Conservation (phyloP, 2,797 vertebrate genomes). For the Sciurus vulgaris region DNA sequence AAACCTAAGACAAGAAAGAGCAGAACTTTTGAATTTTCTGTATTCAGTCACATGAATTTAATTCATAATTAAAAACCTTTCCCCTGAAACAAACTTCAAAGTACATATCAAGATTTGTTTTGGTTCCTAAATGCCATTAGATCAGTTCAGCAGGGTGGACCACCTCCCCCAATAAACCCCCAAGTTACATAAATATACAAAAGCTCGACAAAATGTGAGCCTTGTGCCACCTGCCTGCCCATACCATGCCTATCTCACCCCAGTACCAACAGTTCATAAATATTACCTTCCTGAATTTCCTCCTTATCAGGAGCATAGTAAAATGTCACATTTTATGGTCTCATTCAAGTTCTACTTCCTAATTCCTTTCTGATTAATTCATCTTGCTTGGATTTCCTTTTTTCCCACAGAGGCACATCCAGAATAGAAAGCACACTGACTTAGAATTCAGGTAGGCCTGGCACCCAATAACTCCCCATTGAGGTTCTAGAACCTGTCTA, state of each 20-base stretch:
- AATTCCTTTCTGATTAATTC: neutral
- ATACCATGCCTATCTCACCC: accelerated
- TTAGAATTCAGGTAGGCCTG: neutral
- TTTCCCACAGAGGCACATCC: neutral
- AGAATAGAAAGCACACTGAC: neutral
- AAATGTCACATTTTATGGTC: neutral
- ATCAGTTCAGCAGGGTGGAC: neutral
- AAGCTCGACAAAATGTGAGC: no score
- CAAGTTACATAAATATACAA: no score
- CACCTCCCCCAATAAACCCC: neutral
- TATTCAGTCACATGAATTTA: neutral
- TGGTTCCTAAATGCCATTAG: neutral
- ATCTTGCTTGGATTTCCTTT: neutral
- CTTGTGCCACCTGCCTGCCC: neutral
- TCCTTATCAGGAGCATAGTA: neutral
- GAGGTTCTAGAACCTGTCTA: neutral
- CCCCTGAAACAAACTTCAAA: neutral
- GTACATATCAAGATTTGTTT: neutral
- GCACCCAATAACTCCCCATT: neutral
- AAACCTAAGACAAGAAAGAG: neutral
- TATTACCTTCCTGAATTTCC: neutral
- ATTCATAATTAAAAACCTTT: neutral
- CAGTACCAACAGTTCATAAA: no score
- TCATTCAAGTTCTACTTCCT: neutral
- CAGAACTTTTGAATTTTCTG: neutral